These are phyloP conservation scores for Andrena chrysosceles DNA, from an alignment of 2,888 invertebrate species.

Conservation along the genomic window DNA sequence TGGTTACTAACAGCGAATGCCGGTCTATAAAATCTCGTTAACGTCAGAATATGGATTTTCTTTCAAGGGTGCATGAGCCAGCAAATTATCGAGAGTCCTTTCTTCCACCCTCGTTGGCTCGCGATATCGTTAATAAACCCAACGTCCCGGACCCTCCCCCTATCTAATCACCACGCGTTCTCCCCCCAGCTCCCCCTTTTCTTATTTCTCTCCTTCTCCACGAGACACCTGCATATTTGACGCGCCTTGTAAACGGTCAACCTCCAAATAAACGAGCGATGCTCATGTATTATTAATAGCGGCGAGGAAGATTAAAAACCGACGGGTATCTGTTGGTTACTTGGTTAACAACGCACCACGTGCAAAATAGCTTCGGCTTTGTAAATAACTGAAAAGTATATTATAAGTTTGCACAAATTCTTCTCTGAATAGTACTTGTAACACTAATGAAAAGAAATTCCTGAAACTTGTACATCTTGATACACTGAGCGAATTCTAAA, in stretches of 20 bases:
- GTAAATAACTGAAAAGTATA: background rate
- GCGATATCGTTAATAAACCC: slow-evolving; percentile 82
- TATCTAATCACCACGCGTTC: slow-evolving; percentile 82
- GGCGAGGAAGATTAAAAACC: slow-evolving; percentile 78
- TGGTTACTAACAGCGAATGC: slow-evolving; percentile 65
- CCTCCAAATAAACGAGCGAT: slow-evolving; percentile 79
- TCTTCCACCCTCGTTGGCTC: slow-evolving; percentile 72
- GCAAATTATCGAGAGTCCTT: slow-evolving; percentile 81
- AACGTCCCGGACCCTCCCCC: slow-evolving; percentile 78
- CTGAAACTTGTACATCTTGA: background rate
- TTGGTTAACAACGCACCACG: background rate
- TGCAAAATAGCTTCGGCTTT: background rate
- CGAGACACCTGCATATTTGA: slow-evolving; percentile 84
- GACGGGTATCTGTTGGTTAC: slow-evolving; percentile 28
- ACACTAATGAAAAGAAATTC: background rate
- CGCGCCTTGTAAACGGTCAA: slow-evolving; percentile 80
- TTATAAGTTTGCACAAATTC: background rate
- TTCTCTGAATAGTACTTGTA: too few relatives aligned
- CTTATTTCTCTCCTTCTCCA: slow-evolving; percentile 47
- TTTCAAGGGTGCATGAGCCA: slow-evolving; percentile 78
- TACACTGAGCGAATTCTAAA: background rate
- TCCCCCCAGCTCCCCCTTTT: slow-evolving; percentile 58
- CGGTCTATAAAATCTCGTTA: slow-evolving; percentile 74
- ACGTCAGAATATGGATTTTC: slow-evolving; percentile 76
- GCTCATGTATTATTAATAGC: slow-evolving; percentile 81